These are phyloP conservation scores for Pachyramphus minor DNA, from an alignment of 2,113 vertebrate species.

Conservation along the genomic window DNA sequence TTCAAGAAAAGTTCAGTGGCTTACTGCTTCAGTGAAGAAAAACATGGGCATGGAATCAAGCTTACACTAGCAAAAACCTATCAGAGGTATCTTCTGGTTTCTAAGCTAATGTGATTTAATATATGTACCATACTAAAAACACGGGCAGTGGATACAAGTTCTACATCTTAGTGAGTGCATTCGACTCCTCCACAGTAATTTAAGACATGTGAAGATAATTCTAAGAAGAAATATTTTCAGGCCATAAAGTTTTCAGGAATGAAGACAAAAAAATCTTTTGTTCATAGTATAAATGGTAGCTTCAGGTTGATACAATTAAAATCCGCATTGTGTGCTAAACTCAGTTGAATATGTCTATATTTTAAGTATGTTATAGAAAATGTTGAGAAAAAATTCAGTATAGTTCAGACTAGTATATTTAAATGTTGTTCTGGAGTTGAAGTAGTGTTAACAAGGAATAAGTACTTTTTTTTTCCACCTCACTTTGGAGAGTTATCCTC, in stretches of 20 bases:
- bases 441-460: neutral
- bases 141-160: neutral
- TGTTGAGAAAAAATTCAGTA: neutral
- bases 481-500: neutral
- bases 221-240: neutral
- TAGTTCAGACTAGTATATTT: neutral
- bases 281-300: neutral
- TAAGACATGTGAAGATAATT: slow-evolving; percentile 31
- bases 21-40: slow-evolving; percentile 17
- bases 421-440: neutral
- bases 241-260: neutral
- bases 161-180: neutral
- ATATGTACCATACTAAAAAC: neutral
- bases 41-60: slow-evolving; percentile 4
- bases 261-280: neutral
- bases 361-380: neutral
- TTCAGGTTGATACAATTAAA: neutral
- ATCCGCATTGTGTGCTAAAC: neutral
- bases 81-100: slow-evolving; percentile 23
- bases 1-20: slow-evolving; percentile 70
- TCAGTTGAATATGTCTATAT: neutral
- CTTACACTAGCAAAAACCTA: slow-evolving; percentile 31
- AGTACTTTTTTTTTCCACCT: neutral
- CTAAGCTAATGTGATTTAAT: neutral
- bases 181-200: slow-evolving; percentile 18